Evolutionary conservation across 1,140 invertebrate species (phyloP).

Genomic region (Habropoda laboriosa): DNA sequence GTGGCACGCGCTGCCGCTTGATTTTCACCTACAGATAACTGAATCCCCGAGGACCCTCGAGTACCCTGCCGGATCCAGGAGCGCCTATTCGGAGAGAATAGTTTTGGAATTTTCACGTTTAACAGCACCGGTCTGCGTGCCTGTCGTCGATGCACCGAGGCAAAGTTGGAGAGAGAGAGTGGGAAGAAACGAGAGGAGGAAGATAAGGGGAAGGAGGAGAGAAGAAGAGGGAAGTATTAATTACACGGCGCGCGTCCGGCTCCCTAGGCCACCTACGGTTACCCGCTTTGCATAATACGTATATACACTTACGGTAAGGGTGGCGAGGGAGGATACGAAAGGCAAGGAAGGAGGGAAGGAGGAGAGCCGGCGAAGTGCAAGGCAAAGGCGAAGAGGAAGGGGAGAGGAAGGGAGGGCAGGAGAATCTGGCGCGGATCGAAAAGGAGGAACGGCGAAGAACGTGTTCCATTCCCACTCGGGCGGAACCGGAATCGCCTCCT

Average conservation of each 20-base stretch:
- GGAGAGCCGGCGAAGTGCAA: too few relatives aligned
- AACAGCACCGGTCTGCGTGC: background rate
- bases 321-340: conserved; percentile 59
- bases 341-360: background rate
- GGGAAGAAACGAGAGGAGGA: conserved; percentile 4
- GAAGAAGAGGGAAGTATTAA: conserved; percentile 72
- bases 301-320: conserved; percentile 71
- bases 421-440: conserved; percentile 66
- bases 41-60: conserved; percentile 52
- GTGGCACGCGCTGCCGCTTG: conserved; percentile 69
- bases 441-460: conserved; percentile 67
- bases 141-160: too few relatives aligned
- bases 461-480: conserved; percentile 70
- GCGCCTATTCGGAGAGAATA: background rate
- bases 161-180: background rate
- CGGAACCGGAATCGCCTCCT: conserved; percentile 72
- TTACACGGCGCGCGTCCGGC: conserved; percentile 74
- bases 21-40: conserved; percentile 72
- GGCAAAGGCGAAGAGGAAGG: conserved; percentile 5
- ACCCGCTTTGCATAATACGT: conserved; percentile 77
- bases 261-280: conserved; percentile 78
- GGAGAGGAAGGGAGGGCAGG: conserved; percentile 2
- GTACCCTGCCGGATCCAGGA: conserved; percentile 1
- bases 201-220: conserved; percentile 14
- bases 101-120: background rate